These are phyloP conservation scores for Aplodontia rufa DNA, from an alignment of 2,113 vertebrate species.

Conservation along the genomic window DNA sequence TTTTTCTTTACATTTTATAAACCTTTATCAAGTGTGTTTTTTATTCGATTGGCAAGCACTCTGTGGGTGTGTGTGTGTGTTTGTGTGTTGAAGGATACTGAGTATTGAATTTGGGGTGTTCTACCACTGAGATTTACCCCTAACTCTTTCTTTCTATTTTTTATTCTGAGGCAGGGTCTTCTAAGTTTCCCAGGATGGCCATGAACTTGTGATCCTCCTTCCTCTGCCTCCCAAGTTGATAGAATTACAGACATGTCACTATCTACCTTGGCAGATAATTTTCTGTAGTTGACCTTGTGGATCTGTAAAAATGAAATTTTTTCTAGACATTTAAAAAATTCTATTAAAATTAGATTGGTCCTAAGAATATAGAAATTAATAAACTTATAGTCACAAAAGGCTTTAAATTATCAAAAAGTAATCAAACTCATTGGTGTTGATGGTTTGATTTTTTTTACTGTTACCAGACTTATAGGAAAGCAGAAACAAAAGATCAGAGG, in stretches of 20 bases:
- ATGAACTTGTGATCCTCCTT: too few relatives aligned
- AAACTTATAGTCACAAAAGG: conserved; percentile 96
- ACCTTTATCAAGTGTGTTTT: conserved; percentile 81
- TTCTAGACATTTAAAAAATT: conserved; percentile 83
- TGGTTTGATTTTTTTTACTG: conserved; percentile 58
- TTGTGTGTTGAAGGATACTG: too few relatives aligned
- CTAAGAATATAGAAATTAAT: conserved; percentile 98
- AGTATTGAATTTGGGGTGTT: too few relatives aligned
- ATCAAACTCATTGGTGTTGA: conserved; percentile 64
- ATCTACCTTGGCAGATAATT: too few relatives aligned
- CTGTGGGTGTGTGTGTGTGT: background rate
- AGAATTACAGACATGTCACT: too few relatives aligned
- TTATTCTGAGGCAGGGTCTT: too few relatives aligned
- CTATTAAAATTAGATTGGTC: conserved; percentile 93
- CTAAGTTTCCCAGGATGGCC: too few relatives aligned
- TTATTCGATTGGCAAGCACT: conserved; percentile 80
- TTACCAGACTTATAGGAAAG: background rate
- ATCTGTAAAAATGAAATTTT: conserved; percentile 89
- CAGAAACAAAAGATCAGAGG: background rate
- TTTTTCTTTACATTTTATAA: background rate
- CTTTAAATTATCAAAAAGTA: conserved; percentile 97
- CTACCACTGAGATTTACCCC: too few relatives aligned
- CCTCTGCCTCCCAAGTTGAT: too few relatives aligned
- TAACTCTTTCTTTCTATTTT: too few relatives aligned
- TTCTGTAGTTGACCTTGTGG: conserved; percentile 89